Evolutionary conservation across 2,797 vertebrate species (phyloP), one percentile per base, ranked within the genome.

Genomic region (Enteromius argenteus): DNA sequence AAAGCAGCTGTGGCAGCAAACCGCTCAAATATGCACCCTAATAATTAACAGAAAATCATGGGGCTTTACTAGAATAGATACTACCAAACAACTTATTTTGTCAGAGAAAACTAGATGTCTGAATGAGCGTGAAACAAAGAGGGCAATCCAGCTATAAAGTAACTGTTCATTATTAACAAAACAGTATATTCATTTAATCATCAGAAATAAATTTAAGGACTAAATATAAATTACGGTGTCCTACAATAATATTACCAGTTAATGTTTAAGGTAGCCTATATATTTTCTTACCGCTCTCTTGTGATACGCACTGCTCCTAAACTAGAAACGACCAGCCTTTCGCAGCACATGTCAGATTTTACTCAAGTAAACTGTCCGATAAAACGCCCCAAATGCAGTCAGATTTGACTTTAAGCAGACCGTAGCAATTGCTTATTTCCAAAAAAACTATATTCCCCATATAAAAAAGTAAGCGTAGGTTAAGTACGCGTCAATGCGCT

Each of bases 391-490:
- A 85, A 85, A 86, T 81, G 86, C 30, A 66, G 58, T 76, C 60
- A 74, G 64, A 32, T 75, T 68, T 68, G 78, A 60, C 51, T 79
- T 83, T 82, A 87, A 84, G 88, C 88, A 91, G 89, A 86, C 80
- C 51, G 56, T 66, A 72, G 60, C 60, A 68, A 86, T 8, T 35
- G 51, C 74, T 91, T 27, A 89, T 87, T 91, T 91, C 84, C 80
- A 85, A 85, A 90, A 90, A 88, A 46, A 84, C 77, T 80, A 85
- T 35, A 89, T 92, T 92, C 93, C 84, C 86, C 73, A 86, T 27
- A 79, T 85, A 77, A 84, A 89, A 90, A 89, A 90, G 89, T 90
- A 90, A 78, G 21, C 73, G 84, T 8, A 9, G 30, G 27, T n/a
- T 58, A 89, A 72, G 13, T n/a, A 64, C 73, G 35, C 62, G 80